Percentiles rank a stretch among this genome's conserved stretches.
These are phyloP conservation scores for Cnemophilus loriae DNA, from an alignment of 2,113 vertebrate species.

Conservation along the genomic window DNA sequence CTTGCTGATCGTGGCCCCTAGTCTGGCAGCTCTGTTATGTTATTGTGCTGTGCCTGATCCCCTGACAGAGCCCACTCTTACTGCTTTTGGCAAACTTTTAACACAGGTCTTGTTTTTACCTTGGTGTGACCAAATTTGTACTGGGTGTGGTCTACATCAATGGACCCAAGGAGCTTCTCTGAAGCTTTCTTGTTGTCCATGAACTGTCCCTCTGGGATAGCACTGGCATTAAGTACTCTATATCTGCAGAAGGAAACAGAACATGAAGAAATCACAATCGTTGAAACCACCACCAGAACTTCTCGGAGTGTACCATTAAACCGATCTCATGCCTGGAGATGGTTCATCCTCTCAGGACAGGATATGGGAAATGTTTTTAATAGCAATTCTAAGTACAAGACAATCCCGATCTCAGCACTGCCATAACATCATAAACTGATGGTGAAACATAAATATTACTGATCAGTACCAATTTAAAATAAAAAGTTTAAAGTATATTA, in stretches of 20 bases:
- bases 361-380: background rate
- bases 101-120: constrained; percentile 54
- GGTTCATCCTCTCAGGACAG: background rate
- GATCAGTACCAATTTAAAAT: background rate
- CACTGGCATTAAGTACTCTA: constrained; percentile 75
- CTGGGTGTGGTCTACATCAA: constrained; percentile 84
- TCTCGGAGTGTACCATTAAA: background rate
- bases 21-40: background rate
- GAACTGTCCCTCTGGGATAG: constrained; percentile 49
- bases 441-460: background rate
- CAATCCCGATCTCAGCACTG: background rate
- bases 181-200: constrained; percentile 77
- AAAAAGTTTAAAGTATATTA: background rate
- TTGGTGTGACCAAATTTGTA: constrained; percentile 90
- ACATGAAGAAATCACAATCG: background rate
- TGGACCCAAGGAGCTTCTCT: constrained; percentile 85
- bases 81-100: background rate
- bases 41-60: background rate
- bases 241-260: constrained; percentile 61
- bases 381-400: background rate
- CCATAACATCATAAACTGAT: background rate
- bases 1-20: background rate
- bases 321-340: background rate
- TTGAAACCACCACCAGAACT: background rate
- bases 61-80: background rate